A percentile compares a stretch with the other conserved stretches of the same genome.
Conservation (phyloP, 2,888 invertebrate genomes). For the Leucozona laternaria region DNA sequence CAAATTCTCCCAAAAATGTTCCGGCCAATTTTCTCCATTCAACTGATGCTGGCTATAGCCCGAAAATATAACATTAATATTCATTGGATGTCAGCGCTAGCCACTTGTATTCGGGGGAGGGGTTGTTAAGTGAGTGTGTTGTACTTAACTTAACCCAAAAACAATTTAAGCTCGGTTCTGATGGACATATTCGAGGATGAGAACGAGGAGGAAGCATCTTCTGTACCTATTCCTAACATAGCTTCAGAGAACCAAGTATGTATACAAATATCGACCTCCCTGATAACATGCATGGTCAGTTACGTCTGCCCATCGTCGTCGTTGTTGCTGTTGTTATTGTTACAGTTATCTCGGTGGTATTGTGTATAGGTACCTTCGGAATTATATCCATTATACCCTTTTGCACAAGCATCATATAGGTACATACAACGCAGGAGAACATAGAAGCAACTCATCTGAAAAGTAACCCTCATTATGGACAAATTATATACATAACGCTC, state of each 20-base stretch:
- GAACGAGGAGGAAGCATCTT: not conserved
- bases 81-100: slow-evolving; percentile 23
- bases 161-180: not conserved
- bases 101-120: not conserved
- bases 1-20: not conserved
- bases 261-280: slow-evolving; percentile 22
- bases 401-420: not conserved
- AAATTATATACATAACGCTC: slow-evolving; percentile 54
- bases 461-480: slow-evolving; percentile 36
- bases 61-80: slow-evolving; percentile 32
- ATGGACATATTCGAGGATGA: not conserved
- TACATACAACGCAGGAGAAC: not conserved
- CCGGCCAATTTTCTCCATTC: slow-evolving; percentile 10
- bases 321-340: not conserved
- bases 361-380: not conserved
- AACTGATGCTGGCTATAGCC: not conserved
- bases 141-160: slow-evolving; percentile 16
- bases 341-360: not conserved
- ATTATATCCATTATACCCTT: slow-evolving; percentile 22
- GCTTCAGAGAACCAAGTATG: not conserved
- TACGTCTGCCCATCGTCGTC: slow-evolving; percentile 10
- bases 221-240: not conserved
- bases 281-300: slow-evolving; percentile 64
- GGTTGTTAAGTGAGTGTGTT: slow-evolving; percentile 7
- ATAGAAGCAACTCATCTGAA: slow-evolving; percentile 31